phyloP scores from a whole-genome alignment of 2,888 invertebrate genomes.

The Agapostemon virescens region DNA sequence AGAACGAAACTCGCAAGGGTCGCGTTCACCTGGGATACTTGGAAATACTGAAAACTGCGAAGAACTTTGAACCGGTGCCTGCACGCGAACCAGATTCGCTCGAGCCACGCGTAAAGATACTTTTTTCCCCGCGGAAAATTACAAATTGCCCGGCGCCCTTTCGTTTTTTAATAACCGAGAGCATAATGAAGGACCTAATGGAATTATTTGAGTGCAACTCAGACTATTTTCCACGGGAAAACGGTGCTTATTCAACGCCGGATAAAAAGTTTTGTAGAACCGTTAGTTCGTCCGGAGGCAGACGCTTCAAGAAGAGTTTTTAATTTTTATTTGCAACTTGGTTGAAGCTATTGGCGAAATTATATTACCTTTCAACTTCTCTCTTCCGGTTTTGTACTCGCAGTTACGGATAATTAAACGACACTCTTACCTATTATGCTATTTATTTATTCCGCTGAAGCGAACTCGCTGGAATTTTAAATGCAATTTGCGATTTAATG shows the following conservation, averaged over 20 bases:
- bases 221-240: background rate
- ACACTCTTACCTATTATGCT: no score
- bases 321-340: no score
- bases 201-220: slow-evolving; percentile 5
- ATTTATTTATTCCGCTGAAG: no score
- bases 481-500: no score
- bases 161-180: background rate
- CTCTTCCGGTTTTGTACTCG: no score
- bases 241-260: background rate
- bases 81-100: slow-evolving; percentile 35
- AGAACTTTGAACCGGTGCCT: slow-evolving; percentile 21
- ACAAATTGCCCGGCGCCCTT: slow-evolving; percentile 20
- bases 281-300: background rate
- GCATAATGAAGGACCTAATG: slow-evolving; percentile 20
- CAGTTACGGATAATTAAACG: no score
- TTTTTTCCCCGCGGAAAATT: slow-evolving; percentile 30
- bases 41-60: slow-evolving; percentile 47
- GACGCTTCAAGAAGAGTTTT: no score
- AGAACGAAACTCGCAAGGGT: slow-evolving; percentile 22
- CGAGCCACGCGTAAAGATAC: slow-evolving; percentile 13
- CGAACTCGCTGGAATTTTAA: no score
- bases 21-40: slow-evolving; percentile 25
- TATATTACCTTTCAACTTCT: no score
- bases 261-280: background rate
- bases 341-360: no score